Percentiles rank a stretch among this genome's conserved stretches.
phyloP scores from a whole-genome alignment of 2,888 invertebrate species.

The Agrotis ipsilon region DNA sequence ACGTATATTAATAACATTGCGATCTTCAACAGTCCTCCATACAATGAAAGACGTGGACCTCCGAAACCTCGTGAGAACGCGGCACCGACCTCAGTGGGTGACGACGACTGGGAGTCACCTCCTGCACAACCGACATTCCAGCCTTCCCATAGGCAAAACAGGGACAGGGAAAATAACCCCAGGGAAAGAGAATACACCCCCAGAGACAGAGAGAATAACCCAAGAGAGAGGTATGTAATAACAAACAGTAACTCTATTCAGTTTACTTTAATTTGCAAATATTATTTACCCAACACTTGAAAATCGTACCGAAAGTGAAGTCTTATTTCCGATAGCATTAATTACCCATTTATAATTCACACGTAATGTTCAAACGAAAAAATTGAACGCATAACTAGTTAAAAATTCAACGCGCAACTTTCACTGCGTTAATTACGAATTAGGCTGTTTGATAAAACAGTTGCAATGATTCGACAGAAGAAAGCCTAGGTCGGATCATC shows the following conservation, averaged over 20 bases:
- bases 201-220: constrained; percentile 48
- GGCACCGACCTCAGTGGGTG: constrained; percentile 45
- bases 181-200: constrained; percentile 54
- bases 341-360: constrained; percentile 40
- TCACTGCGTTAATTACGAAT: constrained; percentile 54
- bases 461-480: constrained; percentile 83
- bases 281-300: constrained; percentile 32
- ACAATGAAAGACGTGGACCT: constrained; percentile 72
- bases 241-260: neutral
- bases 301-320: constrained; percentile 35
- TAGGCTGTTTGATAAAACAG: constrained; percentile 65
- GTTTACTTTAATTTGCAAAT: constrained; percentile 42
- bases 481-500: constrained; percentile 84
- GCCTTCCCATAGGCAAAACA: constrained; percentile 60
- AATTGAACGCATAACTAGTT: constrained; percentile 43
- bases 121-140: constrained; percentile 53
- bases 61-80: constrained; percentile 79
- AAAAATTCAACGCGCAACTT: constrained; percentile 53
- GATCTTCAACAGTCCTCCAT: constrained; percentile 41
- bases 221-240: constrained; percentile 57
- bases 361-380: constrained; percentile 55
- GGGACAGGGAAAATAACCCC: constrained; percentile 54
- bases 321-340: constrained; percentile 44
- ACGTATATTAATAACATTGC: neutral
- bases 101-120: constrained; percentile 62